Base-by-base conservation (phyloP, 2,888 invertebrate species). In the Ophion obscuratus region DNA sequence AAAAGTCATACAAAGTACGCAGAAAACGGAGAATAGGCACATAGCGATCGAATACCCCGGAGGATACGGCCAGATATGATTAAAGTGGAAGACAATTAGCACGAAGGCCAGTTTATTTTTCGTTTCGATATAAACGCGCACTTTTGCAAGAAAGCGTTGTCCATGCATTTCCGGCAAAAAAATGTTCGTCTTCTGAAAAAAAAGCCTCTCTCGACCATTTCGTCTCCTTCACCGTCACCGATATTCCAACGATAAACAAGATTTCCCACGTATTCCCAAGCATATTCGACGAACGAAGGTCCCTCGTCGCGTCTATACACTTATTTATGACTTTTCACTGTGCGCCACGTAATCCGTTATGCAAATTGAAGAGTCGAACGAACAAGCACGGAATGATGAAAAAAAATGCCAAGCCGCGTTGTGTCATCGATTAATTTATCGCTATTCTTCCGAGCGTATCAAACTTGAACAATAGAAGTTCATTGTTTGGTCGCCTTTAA, bases 281-380 rank as follows among this genome's bases (percentile, higher is more conserved):
- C 24, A 10, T 47, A 11, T 67, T 68, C 59, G 61, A n/a, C 9
- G 61, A 61, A 61, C 24, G 61, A 61, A 61, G n/a, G 61, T 20
- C 61, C 24, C 24, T 20, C 61, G 47, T 14, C 20, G 61, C 10
- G 5, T 71, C 31, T 53, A 0, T 53, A 7, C 24, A 14, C 27
- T 59, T 61, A 11, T 68, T 68, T 59, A 24, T 62, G 20, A 75
- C 44, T 20, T 70, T 70, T 44, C n/a, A 44, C 70, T 17, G 36
- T 47, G 36, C 9, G 20, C 17, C 53, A 17, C 62, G 62, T 20
- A 40, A 73, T 61, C 20, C 47, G 47, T 79, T 40, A 78, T 78
- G 68, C 68, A 44, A 78, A 70, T 79, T 59, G 27, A 61, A 59
- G 70, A 78, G 61, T 70, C 78, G 27, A 44, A 3, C n/a, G 20